Conservation (phyloP, 1,140 invertebrate genomes). For the Adelges cooleyi region DNA sequence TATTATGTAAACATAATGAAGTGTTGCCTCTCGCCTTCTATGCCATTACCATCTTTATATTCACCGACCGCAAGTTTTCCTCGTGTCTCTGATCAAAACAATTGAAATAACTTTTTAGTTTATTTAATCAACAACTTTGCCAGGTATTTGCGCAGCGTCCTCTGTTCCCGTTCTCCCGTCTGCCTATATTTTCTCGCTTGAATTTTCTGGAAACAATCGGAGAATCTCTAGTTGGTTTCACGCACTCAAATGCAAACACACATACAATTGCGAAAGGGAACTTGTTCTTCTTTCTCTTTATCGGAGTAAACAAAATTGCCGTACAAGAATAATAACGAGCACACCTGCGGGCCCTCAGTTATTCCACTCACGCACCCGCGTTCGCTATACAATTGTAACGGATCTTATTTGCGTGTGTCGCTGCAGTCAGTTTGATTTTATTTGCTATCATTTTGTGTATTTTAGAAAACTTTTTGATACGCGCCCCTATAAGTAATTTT, state of each 20-base stretch:
- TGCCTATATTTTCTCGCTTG: too few species aligned
- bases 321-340: conserved; percentile 24
- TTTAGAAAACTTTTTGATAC: too few species aligned
- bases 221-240: background rate
- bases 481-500: too few species aligned
- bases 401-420: background rate
- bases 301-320: conserved; percentile 23
- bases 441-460: conserved; percentile 1
- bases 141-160: too few species aligned
- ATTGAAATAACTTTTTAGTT: conserved; percentile 24
- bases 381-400: background rate
- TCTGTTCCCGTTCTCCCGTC: too few species aligned
- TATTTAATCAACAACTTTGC: conserved; percentile 29
- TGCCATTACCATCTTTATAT: too few species aligned
- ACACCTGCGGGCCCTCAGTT: background rate
- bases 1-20: conserved; percentile 20
- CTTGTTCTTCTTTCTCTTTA: conserved; percentile 9
- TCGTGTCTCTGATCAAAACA: conserved; percentile 7
- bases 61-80: background rate
- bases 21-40: background rate
- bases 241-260: background rate
- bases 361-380: conserved; percentile 12
- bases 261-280: background rate
- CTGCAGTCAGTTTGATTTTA: conserved; percentile 4
- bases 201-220: too few species aligned